Base-by-base conservation (phyloP, 1,140 invertebrate genomes). In the Aphaenogaster floridana region DNA sequence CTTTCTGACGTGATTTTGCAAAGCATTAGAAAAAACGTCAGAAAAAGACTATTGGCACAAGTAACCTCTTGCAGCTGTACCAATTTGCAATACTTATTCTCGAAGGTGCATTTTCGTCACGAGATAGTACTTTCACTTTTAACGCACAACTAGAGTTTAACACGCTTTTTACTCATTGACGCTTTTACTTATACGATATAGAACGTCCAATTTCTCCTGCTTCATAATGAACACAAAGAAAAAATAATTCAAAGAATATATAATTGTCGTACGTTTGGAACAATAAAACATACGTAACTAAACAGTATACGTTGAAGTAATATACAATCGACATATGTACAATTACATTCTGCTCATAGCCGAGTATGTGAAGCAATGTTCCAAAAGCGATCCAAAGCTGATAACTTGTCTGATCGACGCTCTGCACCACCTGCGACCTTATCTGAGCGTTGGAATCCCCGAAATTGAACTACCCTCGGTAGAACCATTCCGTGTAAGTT, bases 401-500 rank as follows among this genome's bases (percentile, higher is more conserved):
- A 95, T 96, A 57, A 92, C 96, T n/a, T 97, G 97, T 89, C 94
- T 97, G 69, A 96, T 96, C 42, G 93, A 94, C 45, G 95, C 96
- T 11, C 92, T 97, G 4, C 96, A 97, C 83, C 97, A 97, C 93
- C 92, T 97, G 69, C 95, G 95, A 89, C 97, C 97, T 2, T 97
- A 96, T 91, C 91, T 97, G 63, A 96, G 95, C n/a, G 94, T 91
- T 39, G 97, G 97, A 61, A 97, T 97, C 92, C 96, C 96, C 52
- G 97, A 97, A 93, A 97, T 97, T 61, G 95, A 97, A 93, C 94
- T 97, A 88, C 97, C 97, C 54, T 95, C 97, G 1, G 96, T 97
- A 13, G 97, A 97, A 92, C 97, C 97, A 0, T 97, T 97, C 93
- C 96, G 96, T 86, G 95, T 95, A 91, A 94, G 95, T 91, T 69